Evolutionary conservation across 2,888 invertebrate species (phyloP), one percentile per base, ranked within the genome.

Genomic region (Tinea pellionella): DNA sequence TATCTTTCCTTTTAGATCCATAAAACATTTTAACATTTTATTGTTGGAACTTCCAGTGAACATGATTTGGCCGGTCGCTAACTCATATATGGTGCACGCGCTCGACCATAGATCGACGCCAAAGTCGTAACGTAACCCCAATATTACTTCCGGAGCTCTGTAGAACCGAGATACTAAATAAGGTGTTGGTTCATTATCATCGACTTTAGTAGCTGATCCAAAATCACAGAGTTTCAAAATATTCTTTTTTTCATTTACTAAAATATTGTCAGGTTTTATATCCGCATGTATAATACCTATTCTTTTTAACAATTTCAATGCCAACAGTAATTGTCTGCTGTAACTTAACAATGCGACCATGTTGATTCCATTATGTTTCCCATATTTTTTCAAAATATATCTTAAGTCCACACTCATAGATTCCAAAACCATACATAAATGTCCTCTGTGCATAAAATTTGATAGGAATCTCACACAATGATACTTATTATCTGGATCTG

Each of bases 141-240:
- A 88, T 78, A 99, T 98, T 62, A 99, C 98, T 91, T 99, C 99
- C 1, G 99, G 99, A 7, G 99, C 94, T 72, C 99, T 91, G 83
- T 99, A 99, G 89, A 98, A 99, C 68, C 99, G 90, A 61, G 98
- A 98, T 61, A 99, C 98, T 64, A 99, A 89, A 80, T 99, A 99
- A 0, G 99, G 99, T 2, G 99, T 99, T 61, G 96, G 94, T 82
- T 99, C 99, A 85, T 96, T 96, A 68, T 99, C 98, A 67, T 93
- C 93, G 16, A 95, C 92, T 74, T 95, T 94, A 11, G 95, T 94
- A 7, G 99, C 98, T 2, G 99, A 99, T 16, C 99, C 99, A 88
- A 99, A 99, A 89, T 99, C 99, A 83, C 99, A 99, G 55, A 99
- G 86, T 83, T 99, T 99, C 69, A 99, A 81, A 61, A 96, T 91